Evolutionary conservation across 2,113 vertebrate genomes (phyloP).

Genomic region (Diphyllodes magnificus): DNA sequence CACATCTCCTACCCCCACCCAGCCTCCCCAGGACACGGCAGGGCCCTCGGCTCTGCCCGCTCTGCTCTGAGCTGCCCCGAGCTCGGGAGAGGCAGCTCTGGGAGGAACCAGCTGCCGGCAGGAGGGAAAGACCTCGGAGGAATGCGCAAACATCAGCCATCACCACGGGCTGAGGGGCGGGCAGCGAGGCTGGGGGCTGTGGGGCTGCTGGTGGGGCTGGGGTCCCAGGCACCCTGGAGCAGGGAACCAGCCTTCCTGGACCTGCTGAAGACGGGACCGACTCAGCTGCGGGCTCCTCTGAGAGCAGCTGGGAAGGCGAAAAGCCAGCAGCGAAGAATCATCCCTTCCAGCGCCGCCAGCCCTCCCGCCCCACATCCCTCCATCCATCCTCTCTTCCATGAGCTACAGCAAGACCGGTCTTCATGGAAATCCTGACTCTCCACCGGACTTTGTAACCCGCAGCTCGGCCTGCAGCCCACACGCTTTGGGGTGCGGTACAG

Average conservation of each 20-base stretch:
- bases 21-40: not conserved
- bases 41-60: not conserved
- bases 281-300: not conserved
- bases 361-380: not conserved
- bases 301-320: not conserved
- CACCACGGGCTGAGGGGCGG: not conserved
- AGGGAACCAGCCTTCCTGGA: not conserved
- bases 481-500: not conserved
- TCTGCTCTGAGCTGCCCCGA: not conserved
- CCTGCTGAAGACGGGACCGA: not conserved
- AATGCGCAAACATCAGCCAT: not conserved
- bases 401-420: not conserved
- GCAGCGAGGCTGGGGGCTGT: too few species aligned
- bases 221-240: not conserved
- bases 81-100: not conserved
- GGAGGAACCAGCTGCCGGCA: not conserved
- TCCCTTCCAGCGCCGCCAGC: not conserved
- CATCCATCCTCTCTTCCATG: not conserved
- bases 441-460: not conserved
- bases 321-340: not conserved
- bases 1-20: not conserved
- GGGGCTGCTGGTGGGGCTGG: not conserved
- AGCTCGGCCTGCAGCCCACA: not conserved
- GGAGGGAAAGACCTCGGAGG: not conserved
- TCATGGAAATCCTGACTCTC: not conserved